Base-by-base conservation (phyloP, 2,113 vertebrate species). In the Tetrax tetrax region DNA sequence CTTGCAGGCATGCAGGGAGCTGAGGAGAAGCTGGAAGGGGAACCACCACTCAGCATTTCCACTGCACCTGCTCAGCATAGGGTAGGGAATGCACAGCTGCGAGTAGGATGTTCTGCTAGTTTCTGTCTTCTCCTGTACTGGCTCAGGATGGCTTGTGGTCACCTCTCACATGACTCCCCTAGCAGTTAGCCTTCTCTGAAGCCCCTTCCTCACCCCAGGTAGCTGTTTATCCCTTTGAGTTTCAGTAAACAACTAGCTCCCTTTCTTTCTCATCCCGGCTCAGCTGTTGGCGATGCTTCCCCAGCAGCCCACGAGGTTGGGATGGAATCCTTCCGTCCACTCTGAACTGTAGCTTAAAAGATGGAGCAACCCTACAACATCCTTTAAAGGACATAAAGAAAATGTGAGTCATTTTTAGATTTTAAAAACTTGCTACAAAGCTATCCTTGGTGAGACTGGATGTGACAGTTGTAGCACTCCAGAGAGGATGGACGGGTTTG, bases 41-140 rank as follows among this genome's bases (percentile, higher is more conserved):
- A 83, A 10, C 5, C 59, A 51, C 47, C 57, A 45, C 23, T 18
- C 0, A 0, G 37, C 66, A 59, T 53, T 61, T 27, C 57, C 64
- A 9, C 50, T 31, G 45, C 1, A 1, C 29, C 37, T 2, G 1
- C 59, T 56, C 47, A 31, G 63, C 15, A 3, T 3, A 4, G 35
- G 24, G 45, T 6, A 2, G 47, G 45, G 43, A 45, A 29, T 51
- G 45, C 35, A 21, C 31, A 60, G 60, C 50, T 81, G 63, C 0
- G 0, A 76, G 53, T 37, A 37, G 47, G 9, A 35, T n/a, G 50
- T 54, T 33, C 35, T 66, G 14, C 4, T 27, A 3, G 11, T 47
- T 79, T 31, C 33, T 86, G 9, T 38, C 86, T 75, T 28, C 70
- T 83, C 45, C 80, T 68, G 7, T 50, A 24, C 27, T 63, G 66